These are phyloP conservation scores for Oreonectes daqikongensis DNA, from an alignment of 2,797 vertebrate species.

Conservation along the genomic window DNA sequence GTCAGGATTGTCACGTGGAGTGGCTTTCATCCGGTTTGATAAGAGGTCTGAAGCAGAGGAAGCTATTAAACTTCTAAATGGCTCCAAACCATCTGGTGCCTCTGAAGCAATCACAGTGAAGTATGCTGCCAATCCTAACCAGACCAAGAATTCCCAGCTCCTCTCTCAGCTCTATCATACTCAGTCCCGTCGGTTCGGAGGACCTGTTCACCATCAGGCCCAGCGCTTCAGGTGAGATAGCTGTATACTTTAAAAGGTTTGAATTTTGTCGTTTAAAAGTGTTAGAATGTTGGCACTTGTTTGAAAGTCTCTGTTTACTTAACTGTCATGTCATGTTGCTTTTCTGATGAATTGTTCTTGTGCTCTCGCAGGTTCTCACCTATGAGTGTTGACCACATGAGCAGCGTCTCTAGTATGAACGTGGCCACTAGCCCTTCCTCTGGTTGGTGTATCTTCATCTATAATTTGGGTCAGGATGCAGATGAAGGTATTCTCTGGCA, in stretches of 20 bases:
- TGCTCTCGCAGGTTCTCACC: conserved; percentile 83
- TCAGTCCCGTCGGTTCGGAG: conserved; percentile 90
- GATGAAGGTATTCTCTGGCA: conserved; percentile 98
- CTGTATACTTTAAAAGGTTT: too few species aligned
- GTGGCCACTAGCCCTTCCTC: conserved; percentile 84
- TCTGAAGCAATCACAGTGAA: conserved; percentile 97
- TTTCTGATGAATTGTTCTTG: background rate
- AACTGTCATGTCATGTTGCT: too few species aligned
- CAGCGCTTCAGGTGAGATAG: conserved; percentile 91
- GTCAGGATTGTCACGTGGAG: conserved; percentile 91
- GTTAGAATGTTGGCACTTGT: too few species aligned
- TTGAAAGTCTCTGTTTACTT: too few species aligned
- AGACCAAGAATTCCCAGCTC: conserved; percentile 90
- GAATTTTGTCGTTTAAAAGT: too few species aligned
- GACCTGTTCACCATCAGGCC: conserved; percentile 94
- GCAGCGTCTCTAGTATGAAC: conserved; percentile 84
- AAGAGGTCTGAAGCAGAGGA: conserved; percentile 94
- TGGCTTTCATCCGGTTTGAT: conserved; percentile 97
- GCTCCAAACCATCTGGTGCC: conserved; percentile 89
- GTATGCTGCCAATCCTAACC: conserved; percentile 96
- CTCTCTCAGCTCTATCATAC: conserved; percentile 94
- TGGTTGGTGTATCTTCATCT: conserved; percentile 99
- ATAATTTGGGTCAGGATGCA: conserved; percentile 94
- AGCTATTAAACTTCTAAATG: conserved; percentile 93
- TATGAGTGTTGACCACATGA: conserved; percentile 94